These are phyloP conservation scores for Petrosia ficiformis DNA, from an alignment of 37 sponge, comb jelly and placozoan species.

Conservation along the genomic window DNA sequence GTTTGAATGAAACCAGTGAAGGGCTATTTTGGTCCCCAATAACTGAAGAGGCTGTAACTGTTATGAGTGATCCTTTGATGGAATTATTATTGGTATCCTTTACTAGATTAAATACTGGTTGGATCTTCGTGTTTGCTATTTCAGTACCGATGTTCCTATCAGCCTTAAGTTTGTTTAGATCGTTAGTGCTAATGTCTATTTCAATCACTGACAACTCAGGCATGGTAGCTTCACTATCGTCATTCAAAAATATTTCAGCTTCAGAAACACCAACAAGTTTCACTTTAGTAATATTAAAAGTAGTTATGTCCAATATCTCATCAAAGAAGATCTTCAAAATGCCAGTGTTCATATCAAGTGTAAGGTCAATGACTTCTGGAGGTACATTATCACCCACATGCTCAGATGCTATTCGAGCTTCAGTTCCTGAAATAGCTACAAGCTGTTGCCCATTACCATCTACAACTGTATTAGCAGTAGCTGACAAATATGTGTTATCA, in stretches of 20 bases:
- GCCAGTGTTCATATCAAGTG: conserved; percentile 80
- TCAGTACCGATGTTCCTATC: conserved; percentile 48
- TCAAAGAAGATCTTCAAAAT: conserved; percentile 58
- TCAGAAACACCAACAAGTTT: conserved; percentile 40
- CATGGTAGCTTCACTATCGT: conserved; percentile 18
- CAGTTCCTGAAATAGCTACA: conserved; percentile 42
- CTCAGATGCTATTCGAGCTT: conserved; percentile 32
- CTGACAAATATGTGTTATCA: conserved; percentile 62
- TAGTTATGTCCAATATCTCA: conserved; percentile 65
- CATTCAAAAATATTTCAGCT: conserved; percentile 25
- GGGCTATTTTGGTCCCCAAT: conserved; percentile 56
- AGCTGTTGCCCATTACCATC: conserved; percentile 58
- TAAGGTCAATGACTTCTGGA: conserved; percentile 49
- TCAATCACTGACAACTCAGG: conserved; percentile 30
- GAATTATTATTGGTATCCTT: conserved; percentile 58
- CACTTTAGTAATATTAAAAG: conserved; percentile 65
- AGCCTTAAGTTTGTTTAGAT: conserved; percentile 73
- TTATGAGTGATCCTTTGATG: conserved; percentile 24
- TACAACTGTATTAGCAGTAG: conserved; percentile 49
- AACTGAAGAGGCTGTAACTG: conserved; percentile 32
- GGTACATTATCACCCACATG: conserved; percentile 57
- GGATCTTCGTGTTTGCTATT: conserved; percentile 34
- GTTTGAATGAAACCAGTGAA: conserved; percentile 34
- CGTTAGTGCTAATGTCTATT: conserved; percentile 30
- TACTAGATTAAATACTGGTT: conserved; percentile 56